These are phyloP conservation scores for Sebastes melanostomus DNA, from an alignment of 2,797 vertebrate genomes.

Conservation along the genomic window DNA sequence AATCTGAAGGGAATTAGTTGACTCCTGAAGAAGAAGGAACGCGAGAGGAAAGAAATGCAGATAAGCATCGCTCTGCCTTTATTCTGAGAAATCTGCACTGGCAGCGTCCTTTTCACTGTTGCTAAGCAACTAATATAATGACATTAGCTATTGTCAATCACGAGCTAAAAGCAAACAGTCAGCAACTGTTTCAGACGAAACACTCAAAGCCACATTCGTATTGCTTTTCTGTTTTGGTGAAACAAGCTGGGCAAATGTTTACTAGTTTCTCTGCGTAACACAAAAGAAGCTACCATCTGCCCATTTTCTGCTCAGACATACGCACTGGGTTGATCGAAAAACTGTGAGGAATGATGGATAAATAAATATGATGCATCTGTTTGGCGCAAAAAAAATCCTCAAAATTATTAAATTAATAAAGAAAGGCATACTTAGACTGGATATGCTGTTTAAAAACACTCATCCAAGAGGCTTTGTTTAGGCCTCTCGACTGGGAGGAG, in stretches of 20 bases:
- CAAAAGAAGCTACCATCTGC: not conserved
- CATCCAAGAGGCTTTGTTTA: too few species aligned
- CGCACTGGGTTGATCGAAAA: not conserved
- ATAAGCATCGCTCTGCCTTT: not conserved
- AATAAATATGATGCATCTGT: not conserved
- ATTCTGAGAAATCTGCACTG: not conserved
- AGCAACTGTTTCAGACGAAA: conserved; percentile 9
- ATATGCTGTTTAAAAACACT: too few species aligned
- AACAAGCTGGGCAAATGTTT: not conserved
- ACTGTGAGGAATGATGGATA: not conserved
- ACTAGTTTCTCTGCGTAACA: not conserved
- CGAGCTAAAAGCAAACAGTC: not conserved
- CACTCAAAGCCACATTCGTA: not conserved
- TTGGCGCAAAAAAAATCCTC: not conserved
- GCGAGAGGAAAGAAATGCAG: not conserved
- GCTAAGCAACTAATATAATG: conserved; percentile 25
- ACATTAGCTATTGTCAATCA: conserved; percentile 5
- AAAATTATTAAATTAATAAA: not conserved
- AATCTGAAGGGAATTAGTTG: conserved; percentile 36
- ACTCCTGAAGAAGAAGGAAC: not conserved
- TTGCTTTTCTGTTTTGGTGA: not conserved
- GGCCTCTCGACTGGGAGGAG: too few species aligned
- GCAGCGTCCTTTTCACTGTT: conserved; percentile 4
- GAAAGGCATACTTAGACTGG: too few species aligned
- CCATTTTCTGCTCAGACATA: not conserved